A percentile compares a stretch with the other conserved stretches of the same genome.
Conservation (phyloP, 2,113 vertebrate genomes). For the Bostrychus sinensis region DNA sequence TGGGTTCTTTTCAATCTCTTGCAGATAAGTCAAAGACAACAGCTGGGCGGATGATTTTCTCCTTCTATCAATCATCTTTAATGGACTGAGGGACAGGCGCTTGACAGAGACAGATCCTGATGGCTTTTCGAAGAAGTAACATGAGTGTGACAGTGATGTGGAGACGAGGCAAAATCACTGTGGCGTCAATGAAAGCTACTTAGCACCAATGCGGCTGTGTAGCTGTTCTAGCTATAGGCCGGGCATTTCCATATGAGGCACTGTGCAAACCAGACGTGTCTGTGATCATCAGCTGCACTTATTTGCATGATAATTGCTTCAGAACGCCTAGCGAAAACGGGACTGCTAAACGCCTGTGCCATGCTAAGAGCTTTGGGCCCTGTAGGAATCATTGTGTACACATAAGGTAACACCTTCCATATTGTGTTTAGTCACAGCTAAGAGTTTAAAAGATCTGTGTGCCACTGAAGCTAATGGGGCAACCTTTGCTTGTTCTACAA, state of each 20-base stretch:
- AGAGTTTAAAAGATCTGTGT: slow-evolving; percentile 1
- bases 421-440: not conserved
- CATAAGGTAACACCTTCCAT: not conserved
- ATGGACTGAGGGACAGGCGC: slow-evolving; percentile 77
- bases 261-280: slow-evolving; percentile 47
- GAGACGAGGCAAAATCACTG: slow-evolving; percentile 56
- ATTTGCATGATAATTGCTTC: slow-evolving; percentile 59
- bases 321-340: slow-evolving; percentile 24
- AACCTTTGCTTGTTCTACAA: not conserved
- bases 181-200: slow-evolving; percentile 61
- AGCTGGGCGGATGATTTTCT: slow-evolving; percentile 76
- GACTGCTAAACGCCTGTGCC: slow-evolving; percentile 29
- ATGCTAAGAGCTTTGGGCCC: slow-evolving; percentile 17
- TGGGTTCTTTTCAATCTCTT: slow-evolving; percentile 66
- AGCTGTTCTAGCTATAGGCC: slow-evolving; percentile 34
- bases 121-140: slow-evolving; percentile 75
- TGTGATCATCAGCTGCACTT: slow-evolving; percentile 40
- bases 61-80: slow-evolving; percentile 81
- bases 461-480: slow-evolving; percentile 14
- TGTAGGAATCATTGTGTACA: not conserved
- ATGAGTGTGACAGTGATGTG: slow-evolving; percentile 72
- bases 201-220: slow-evolving; percentile 52
- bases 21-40: slow-evolving; percentile 71
- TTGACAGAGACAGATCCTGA: slow-evolving; percentile 79
- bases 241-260: slow-evolving; percentile 39